Conservation (phyloP, 2,888 invertebrate species). For the Callimorpha dominula region DNA sequence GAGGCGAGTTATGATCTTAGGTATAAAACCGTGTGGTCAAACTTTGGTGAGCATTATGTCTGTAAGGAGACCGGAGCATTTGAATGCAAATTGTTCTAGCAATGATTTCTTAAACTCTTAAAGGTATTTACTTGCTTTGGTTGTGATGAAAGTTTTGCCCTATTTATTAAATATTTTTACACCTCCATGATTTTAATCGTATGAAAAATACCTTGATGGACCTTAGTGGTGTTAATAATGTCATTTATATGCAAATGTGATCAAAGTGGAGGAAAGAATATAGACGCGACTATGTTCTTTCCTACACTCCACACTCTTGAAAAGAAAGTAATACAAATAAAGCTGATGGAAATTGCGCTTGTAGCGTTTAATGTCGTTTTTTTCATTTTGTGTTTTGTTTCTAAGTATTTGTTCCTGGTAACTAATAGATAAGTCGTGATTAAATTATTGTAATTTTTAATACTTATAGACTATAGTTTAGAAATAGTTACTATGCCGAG, state of each 20-base stretch:
- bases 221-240: no score
- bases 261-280: background rate
- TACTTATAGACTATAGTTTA: background rate
- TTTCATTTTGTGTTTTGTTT: background rate
- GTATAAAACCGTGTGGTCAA: slow-evolving; percentile 53
- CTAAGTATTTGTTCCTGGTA: background rate
- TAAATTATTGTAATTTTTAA: background rate
- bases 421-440: background rate
- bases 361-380: background rate
- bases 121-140: background rate
- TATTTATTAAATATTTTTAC: no score
- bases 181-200: no score
- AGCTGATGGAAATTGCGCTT: background rate
- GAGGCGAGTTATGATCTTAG: slow-evolving; percentile 79
- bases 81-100: background rate
- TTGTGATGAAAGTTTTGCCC: no score
- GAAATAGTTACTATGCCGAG: background rate
- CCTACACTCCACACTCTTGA: background rate
- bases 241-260: background rate
- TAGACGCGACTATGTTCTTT: background rate
- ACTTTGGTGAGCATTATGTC: slow-evolving; percentile 11
- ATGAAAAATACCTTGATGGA: no score
- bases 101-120: background rate
- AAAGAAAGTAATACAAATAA: background rate
- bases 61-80: slow-evolving; percentile 6